A percentile compares a stretch with the other conserved stretches of the same genome.
These are phyloP conservation scores for Eonycteris spelaea DNA, from an alignment of 2,113 vertebrate genomes.

Conservation along the genomic window DNA sequence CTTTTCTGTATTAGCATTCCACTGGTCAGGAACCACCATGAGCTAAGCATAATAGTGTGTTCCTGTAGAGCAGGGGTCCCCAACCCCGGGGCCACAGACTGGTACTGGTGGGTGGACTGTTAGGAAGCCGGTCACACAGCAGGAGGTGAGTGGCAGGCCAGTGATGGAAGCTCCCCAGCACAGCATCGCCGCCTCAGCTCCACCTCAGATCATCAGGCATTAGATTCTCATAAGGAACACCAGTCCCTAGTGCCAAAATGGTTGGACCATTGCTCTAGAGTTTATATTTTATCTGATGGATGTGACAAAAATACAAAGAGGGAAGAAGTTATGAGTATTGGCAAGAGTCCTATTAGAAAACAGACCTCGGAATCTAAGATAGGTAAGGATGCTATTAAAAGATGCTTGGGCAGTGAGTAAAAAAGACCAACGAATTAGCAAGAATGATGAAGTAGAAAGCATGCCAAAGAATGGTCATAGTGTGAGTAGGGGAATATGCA, in stretches of 20 bases:
- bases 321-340: background rate
- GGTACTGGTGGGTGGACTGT: too few relatives aligned
- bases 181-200: too few relatives aligned
- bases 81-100: too few relatives aligned
- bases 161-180: too few relatives aligned
- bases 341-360: background rate
- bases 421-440: background rate
- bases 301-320: background rate
- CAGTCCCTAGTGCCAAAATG: too few relatives aligned
- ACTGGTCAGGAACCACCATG: background rate
- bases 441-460: background rate
- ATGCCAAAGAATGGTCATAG: background rate
- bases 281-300: background rate
- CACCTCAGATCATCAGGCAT: too few relatives aligned
- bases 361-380: background rate
- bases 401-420: background rate
- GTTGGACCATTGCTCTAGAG: background rate
- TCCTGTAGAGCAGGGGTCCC: background rate
- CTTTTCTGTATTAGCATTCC: background rate
- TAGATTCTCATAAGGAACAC: too few relatives aligned
- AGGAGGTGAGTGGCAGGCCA: too few relatives aligned
- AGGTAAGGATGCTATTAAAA: background rate
- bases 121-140: too few relatives aligned
- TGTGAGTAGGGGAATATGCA: background rate
- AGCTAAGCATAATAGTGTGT: background rate